Percentiles rank a stretch among this genome's conserved stretches.
phyloP scores from a whole-genome alignment of 2,888 invertebrate genomes.

The Bombylius major region DNA sequence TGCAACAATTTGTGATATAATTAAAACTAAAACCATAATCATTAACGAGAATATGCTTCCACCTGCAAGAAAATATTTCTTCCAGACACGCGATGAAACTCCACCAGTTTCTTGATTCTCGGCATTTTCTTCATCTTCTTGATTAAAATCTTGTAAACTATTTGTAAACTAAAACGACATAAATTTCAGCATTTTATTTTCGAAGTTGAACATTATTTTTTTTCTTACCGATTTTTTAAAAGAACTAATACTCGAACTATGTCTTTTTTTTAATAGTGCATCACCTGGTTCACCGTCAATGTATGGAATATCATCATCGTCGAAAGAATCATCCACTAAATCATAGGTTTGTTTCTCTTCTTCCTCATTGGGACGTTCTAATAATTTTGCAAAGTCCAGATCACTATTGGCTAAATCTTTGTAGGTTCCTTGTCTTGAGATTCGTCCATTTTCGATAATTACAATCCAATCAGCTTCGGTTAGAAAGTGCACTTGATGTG shows the following conservation, averaged over 20 bases:
- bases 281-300: conserved; percentile 34
- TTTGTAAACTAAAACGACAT: not conserved
- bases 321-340: conserved; percentile 17
- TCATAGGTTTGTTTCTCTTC: conserved; percentile 9
- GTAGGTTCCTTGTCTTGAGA: conserved; percentile 38
- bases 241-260: conserved; percentile 21
- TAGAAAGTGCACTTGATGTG: conserved; percentile 66
- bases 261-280: conserved; percentile 23
- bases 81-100: conserved; percentile 35
- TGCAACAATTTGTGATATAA: conserved; percentile 43
- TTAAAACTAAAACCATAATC: conserved; percentile 37
- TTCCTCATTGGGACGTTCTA: conserved; percentile 30
- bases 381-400: conserved; percentile 41
- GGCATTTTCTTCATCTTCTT: conserved; percentile 20
- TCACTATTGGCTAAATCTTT: conserved; percentile 38
- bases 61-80: conserved; percentile 39
- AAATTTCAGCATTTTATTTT: not conserved
- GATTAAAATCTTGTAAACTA: not conserved
- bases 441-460: conserved; percentile 44
- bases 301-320: conserved; percentile 35
- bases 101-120: conserved; percentile 37
- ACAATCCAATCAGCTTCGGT: conserved; percentile 48
- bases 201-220: too few species aligned
- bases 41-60: conserved; percentile 38
- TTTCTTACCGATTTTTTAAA: conserved; percentile 25